Percentiles rank a stretch among this genome's conserved stretches.
Evolutionary conservation across 2,888 invertebrate species (phyloP).

Genomic region (Eurytoma californica): DNA sequence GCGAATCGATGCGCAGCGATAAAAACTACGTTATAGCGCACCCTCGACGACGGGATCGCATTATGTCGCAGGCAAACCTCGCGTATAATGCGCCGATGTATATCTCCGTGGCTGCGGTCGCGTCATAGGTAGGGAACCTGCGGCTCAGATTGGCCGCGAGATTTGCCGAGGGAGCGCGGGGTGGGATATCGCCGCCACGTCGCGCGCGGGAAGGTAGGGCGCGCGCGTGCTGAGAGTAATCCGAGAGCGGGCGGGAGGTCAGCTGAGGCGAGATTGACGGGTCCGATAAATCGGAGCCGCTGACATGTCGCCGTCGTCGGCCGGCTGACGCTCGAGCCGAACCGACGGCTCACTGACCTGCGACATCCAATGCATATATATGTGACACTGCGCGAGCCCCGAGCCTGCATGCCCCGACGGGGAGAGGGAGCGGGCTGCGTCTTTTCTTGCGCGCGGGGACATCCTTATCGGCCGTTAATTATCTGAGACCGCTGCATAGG

Average conservation of each 20-base stretch:
- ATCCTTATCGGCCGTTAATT: slow-evolving; percentile 40
- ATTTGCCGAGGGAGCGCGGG: slow-evolving; percentile 1
- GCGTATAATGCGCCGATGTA: slow-evolving; percentile 21
- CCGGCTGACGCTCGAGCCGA: slow-evolving; percentile 61
- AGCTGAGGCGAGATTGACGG: slow-evolving; percentile 71
- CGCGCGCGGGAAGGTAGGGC: too few species aligned
- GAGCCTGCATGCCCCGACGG: background rate
- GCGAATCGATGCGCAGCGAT: background rate
- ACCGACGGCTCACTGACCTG: slow-evolving; percentile 74
- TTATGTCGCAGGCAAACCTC: background rate
- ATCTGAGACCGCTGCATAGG: slow-evolving; percentile 31
- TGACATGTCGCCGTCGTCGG: slow-evolving; percentile 57
- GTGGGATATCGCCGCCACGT: too few species aligned
- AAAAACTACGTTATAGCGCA: background rate
- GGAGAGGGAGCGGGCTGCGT: background rate
- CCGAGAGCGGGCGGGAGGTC: slow-evolving; percentile 72
- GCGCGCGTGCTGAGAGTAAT: slow-evolving; percentile 64
- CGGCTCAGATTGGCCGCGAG: slow-evolving; percentile 56
- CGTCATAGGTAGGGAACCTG: background rate
- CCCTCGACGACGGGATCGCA: background rate
- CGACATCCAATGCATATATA: slow-evolving; percentile 73
- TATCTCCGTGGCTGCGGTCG: background rate
- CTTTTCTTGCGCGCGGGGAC: background rate
- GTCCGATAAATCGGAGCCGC: slow-evolving; percentile 72
- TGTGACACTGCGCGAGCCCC: background rate